Evolutionary conservation across 2,797 vertebrate species (phyloP).

Genomic region (Urophycis tenuis): DNA sequence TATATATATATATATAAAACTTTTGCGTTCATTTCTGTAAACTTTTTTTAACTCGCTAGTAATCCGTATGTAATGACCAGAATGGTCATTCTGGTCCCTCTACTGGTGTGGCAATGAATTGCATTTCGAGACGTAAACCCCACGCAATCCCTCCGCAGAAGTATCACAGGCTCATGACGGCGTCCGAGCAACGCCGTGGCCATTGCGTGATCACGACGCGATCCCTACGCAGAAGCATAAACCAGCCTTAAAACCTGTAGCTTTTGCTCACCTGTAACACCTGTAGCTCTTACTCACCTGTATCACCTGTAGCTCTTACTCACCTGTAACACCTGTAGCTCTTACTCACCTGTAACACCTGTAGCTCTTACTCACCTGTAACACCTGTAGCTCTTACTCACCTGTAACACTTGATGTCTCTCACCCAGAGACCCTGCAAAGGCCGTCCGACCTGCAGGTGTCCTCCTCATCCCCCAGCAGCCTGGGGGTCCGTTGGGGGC

Average conservation of each 20-base stretch:
- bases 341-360: not conserved
- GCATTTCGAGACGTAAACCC: too few relatives aligned
- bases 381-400: not conserved
- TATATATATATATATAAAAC: too few relatives aligned
- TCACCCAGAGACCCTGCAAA: slow-evolving; percentile 73
- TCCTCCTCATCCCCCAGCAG: slow-evolving; percentile 75
- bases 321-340: not conserved
- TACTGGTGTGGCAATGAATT: too few relatives aligned
- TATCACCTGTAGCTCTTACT: not conserved
- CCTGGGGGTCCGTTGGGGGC: slow-evolving; percentile 77
- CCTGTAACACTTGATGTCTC: not conserved
- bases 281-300: not conserved
- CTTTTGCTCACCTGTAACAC: not conserved
- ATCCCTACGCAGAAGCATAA: too few relatives aligned
- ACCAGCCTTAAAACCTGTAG: not conserved
- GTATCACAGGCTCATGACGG: too few relatives aligned
- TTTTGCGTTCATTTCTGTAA: too few relatives aligned
- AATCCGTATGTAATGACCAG: too few relatives aligned
- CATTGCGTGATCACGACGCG: too few relatives aligned
- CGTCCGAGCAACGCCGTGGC: too few relatives aligned
- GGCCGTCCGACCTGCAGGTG: slow-evolving; percentile 71
- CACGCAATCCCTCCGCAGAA: too few relatives aligned
- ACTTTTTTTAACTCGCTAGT: too few relatives aligned
- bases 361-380: not conserved
- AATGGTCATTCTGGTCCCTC: too few relatives aligned